Evolutionary conservation across 2,797 vertebrate species (phyloP), one percentile per base, ranked within the genome.

Genomic region (Sebastes melanostomus): DNA sequence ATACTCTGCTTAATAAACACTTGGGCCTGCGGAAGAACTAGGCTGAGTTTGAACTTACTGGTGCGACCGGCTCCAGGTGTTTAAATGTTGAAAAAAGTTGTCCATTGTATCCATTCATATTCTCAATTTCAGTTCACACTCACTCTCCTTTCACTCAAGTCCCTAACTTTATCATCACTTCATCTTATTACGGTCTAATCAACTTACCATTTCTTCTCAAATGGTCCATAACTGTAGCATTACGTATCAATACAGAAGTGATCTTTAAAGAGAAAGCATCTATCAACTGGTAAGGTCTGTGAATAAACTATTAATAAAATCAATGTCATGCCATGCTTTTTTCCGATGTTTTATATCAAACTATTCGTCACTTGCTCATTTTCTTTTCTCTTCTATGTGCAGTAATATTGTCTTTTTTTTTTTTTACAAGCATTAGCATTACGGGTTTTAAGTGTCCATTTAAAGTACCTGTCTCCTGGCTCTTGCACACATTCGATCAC

Each of bases 401-500:
- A 29, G 8, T 38, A 3, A 42, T 42, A 42, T 42, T 42, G 38
- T 42, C 38, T 42, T 42, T 6, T 42, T n/a, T 16, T 16, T 1
- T 55, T 38, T 69, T 69, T 14, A 36, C 8, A 86, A 67, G 16
- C 55, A 67, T 60, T 69, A 32, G 1, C 30, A 81, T 66, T 56
- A 65, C 20, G 8, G 46, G 36, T 36, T 85, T 24, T 81, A 34
- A 59, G 55, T 70, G 68, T 74, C 34, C 29, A n/a, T 70, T 77
- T 46, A 60, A 77, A 68, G 24, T 25, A 54, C 50, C 78, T 79
- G 29, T 71, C 79, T 42, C 38, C 14, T 78, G 65, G 81, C 59
- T 78, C 80, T 72, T 66, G 30, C 83, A 89, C 80, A 83, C 86
- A 91, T 81, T 85, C 92, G 85, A 42, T 78, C 90, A 91, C 8